Percentiles rank a stretch among this genome's conserved stretches.
These are phyloP conservation scores for Brachyptera risi DNA, from an alignment of 2,888 invertebrate genomes.

Conservation along the genomic window DNA sequence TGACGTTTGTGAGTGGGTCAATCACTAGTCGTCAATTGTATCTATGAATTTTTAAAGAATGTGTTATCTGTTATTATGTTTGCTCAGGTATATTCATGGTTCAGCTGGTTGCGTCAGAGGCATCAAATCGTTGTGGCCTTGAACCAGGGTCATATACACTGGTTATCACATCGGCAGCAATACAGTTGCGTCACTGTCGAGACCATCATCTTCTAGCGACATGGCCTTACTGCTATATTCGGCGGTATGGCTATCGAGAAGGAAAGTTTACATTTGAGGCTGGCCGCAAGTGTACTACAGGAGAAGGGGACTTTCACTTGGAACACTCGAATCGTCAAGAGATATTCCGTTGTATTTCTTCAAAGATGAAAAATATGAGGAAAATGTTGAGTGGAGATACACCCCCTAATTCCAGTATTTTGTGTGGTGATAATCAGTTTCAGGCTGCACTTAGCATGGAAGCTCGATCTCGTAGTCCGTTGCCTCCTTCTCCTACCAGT, in stretches of 20 bases:
- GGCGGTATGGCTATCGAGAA: constrained; percentile 77
- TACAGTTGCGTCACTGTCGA: constrained; percentile 66
- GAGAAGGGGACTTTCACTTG: constrained; percentile 76
- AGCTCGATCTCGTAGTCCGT: constrained; percentile 74
- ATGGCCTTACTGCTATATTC: constrained; percentile 81
- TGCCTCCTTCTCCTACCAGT: constrained; percentile 62
- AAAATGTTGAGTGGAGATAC: constrained; percentile 61
- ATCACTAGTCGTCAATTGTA: no score
- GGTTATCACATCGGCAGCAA: constrained; percentile 67
- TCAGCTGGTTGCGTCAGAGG: constrained; percentile 71
- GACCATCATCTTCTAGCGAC: constrained; percentile 61
- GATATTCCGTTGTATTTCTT: constrained; percentile 73
- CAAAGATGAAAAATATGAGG: constrained; percentile 85
- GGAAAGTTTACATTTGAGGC: constrained; percentile 87
- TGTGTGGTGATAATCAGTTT: constrained; percentile 68
- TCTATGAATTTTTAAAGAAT: no score
- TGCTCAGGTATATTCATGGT: constrained; percentile 66
- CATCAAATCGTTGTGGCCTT: constrained; percentile 70
- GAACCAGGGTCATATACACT: constrained; percentile 68
- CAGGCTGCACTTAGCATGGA: constrained; percentile 72
- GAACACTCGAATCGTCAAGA: constrained; percentile 80
- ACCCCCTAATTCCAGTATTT: constrained; percentile 46
- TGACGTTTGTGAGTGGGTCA: no score
- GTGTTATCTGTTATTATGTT: no score
- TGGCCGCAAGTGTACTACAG: constrained; percentile 79